Evolutionary conservation across 2,888 invertebrate genomes (phyloP).

Genomic region (Belgica antarctica): DNA sequence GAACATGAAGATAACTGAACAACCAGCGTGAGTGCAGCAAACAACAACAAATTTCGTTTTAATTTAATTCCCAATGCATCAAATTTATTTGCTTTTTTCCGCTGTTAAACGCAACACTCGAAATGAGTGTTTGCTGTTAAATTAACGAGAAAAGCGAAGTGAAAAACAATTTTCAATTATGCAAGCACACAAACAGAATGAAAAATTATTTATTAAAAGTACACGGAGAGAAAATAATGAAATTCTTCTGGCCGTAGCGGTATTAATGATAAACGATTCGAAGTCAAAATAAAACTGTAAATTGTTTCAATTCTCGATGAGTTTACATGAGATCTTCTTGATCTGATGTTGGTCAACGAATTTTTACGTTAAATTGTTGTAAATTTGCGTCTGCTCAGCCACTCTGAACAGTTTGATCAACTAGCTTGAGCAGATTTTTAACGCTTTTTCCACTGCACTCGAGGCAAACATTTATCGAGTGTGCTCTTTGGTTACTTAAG

Average conservation of each 20-base stretch:
- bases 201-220: constrained; percentile 10
- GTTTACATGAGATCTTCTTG: not conserved
- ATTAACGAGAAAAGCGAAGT: not conserved
- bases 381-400: too few relatives aligned
- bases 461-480: too few relatives aligned
- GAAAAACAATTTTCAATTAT: constrained; percentile 6
- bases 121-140: not conserved
- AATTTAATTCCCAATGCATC: not conserved
- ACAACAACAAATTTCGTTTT: constrained; percentile 8
- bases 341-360: not conserved
- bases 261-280: constrained; percentile 1
- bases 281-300: not conserved
- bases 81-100: not conserved
- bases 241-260: not conserved
- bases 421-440: too few relatives aligned
- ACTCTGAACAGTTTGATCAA: too few relatives aligned
- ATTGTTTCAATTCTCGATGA: not conserved
- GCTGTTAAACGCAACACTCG: constrained; percentile 15
- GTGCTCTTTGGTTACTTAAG: too few relatives aligned
- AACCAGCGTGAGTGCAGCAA: constrained; percentile 36
- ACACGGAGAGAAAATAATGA: not conserved
- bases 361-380: too few relatives aligned
- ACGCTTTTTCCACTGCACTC: too few relatives aligned
- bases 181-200: constrained; percentile 2
- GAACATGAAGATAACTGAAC: constrained; percentile 38